phyloP scores from a whole-genome alignment of 2,797 vertebrate genomes.

The Nannoperca australis region DNA sequence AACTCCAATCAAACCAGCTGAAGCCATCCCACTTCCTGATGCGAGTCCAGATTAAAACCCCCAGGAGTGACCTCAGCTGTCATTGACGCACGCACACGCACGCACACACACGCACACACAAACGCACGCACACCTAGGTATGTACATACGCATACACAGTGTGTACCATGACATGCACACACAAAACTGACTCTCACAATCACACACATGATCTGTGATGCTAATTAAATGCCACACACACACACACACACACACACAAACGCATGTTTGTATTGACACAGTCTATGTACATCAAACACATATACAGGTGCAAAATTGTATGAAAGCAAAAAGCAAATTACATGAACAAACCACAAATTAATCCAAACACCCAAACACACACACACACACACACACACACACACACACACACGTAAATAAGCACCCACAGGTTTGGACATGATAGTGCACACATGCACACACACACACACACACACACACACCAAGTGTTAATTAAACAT shows the following conservation, averaged over 20 bases:
- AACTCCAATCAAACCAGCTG: slow-evolving; percentile 74
- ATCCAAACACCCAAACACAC: background rate
- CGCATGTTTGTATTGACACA: background rate
- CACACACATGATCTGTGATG: slow-evolving; percentile 28
- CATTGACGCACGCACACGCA: slow-evolving; percentile 58
- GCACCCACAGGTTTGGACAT: background rate
- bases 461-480: slow-evolving; percentile 35
- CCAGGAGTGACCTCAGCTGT: slow-evolving; percentile 81
- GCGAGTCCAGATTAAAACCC: slow-evolving; percentile 80
- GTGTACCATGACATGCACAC: background rate
- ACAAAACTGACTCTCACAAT: background rate
- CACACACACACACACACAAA: background rate
- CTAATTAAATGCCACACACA: slow-evolving; percentile 57
- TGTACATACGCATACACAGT: background rate
- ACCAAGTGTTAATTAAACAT: slow-evolving; percentile 82
- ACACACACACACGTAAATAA: background rate
- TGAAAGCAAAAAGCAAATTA: slow-evolving; percentile 2
- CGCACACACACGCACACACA: slow-evolving; percentile 4
- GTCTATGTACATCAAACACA: background rate
- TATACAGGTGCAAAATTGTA: background rate
- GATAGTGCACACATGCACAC: background rate
- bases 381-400: background rate
- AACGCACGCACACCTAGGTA: slow-evolving; percentile 3
- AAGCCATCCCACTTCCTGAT: slow-evolving; percentile 75
- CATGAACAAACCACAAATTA: slow-evolving; percentile 20